These are phyloP conservation scores for Eugnorisma glareosa DNA, from an alignment of 2,888 invertebrate species.

Conservation along the genomic window DNA sequence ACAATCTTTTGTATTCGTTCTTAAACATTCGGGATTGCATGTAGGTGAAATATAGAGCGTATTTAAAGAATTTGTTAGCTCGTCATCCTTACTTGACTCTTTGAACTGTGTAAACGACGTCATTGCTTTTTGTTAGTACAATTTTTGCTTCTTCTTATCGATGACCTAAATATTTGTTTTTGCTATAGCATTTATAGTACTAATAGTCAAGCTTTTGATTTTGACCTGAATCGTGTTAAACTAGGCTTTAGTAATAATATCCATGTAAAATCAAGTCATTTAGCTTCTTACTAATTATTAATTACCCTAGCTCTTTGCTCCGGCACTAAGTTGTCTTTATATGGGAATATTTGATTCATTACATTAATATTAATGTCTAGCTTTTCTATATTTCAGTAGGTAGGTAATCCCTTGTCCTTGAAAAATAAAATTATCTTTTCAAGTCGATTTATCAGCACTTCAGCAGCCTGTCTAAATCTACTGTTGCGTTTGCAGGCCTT, in stretches of 20 bases:
- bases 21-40: constrained; percentile 15
- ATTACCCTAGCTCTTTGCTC: neutral
- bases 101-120: neutral
- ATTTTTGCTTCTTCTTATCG: neutral
- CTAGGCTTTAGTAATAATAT: neutral
- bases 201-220: neutral
- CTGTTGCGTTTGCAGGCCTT: neutral
- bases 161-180: neutral
- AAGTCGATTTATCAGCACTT: neutral
- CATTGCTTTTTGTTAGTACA: neutral
- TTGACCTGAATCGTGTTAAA: neutral
- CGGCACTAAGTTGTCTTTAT: constrained; percentile 12
- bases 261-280: constrained; percentile 1
- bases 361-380: neutral
- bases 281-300: constrained; percentile 6
- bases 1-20: constrained; percentile 7
- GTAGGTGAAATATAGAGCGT: constrained; percentile 8
- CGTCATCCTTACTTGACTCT: constrained; percentile 3
- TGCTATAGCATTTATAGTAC: no score
- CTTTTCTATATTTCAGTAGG: neutral
- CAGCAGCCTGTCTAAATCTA: neutral
- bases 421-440: neutral
- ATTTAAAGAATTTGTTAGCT: neutral
- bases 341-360: constrained; percentile 11
- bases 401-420: neutral